phyloP scores from a whole-genome alignment of 2,888 invertebrate species.

The Helicoverpa assulta region DNA sequence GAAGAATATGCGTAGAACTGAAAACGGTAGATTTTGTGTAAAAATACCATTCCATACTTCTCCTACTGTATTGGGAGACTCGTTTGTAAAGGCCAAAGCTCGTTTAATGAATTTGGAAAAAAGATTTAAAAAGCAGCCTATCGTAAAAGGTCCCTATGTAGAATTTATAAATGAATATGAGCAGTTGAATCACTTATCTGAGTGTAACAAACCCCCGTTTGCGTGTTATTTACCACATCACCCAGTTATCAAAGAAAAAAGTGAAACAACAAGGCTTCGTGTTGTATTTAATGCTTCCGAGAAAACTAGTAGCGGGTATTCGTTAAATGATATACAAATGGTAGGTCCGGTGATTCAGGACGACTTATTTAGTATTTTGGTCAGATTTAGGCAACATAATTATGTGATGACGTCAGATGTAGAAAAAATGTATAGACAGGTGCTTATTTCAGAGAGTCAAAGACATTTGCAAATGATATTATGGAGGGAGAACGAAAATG shows the following conservation, averaged over 20 bases:
- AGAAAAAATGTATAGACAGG: conserved; percentile 32
- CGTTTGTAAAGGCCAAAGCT: not conserved
- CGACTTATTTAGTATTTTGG: conserved; percentile 26
- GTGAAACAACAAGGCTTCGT: not conserved
- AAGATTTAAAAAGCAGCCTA: conserved; percentile 1
- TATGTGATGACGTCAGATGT: conserved; percentile 22
- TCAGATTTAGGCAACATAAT: conserved; percentile 30
- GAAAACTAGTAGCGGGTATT: conserved; percentile 16
- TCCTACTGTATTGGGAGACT: not conserved
- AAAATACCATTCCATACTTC: not conserved
- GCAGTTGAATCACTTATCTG: conserved; percentile 1
- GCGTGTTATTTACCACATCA: conserved; percentile 10
- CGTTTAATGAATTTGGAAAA: conserved; percentile 2
- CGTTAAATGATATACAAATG: conserved; percentile 33
- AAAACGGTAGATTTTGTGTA: conserved; percentile 1
- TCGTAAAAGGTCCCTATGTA: not conserved
- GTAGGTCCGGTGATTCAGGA: conserved; percentile 28
- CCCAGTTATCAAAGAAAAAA: not conserved
- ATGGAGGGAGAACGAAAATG: not conserved
- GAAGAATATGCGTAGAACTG: not conserved
- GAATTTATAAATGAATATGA: conserved; percentile 9
- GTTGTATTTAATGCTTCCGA: conserved; percentile 25
- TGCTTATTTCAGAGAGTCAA: conserved; percentile 12
- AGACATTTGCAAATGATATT: conserved; percentile 15
- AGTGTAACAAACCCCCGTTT: not conserved